These are phyloP conservation scores for Eupleurogrammus muticus DNA, from an alignment of 2,797 vertebrate genomes.

Conservation along the genomic window DNA sequence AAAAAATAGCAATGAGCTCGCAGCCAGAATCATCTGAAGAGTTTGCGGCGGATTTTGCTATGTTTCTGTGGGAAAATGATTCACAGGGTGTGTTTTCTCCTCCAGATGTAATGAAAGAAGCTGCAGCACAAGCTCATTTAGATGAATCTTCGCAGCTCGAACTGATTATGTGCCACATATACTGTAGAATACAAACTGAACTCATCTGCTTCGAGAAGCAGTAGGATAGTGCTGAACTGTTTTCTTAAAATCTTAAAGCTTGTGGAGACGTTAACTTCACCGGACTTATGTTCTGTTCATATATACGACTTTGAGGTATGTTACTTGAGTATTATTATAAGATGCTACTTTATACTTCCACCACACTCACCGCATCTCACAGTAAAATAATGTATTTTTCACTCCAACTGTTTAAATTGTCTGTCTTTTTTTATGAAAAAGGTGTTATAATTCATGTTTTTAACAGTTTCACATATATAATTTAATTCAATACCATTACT, in stretches of 20 bases:
- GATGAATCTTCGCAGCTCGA: constrained; percentile 33
- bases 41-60: constrained; percentile 18
- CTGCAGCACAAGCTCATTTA: constrained; percentile 24
- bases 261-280: neutral
- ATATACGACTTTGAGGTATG: no score
- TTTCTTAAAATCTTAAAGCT: neutral
- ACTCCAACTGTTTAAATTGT: no score
- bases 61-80: constrained; percentile 32
- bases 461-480: no score
- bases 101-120: constrained; percentile 26
- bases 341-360: no score
- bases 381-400: no score
- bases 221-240: neutral
- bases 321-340: no score
- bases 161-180: constrained; percentile 3
- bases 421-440: no score
- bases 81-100: constrained; percentile 45
- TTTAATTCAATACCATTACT: no score
- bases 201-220: neutral
- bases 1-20: constrained; percentile 5
- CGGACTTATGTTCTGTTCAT: no score
- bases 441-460: no score
- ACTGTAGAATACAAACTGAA: neutral
- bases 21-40: constrained; percentile 37
- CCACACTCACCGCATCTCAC: no score